Base-by-base conservation (phyloP, 2,113 vertebrate species). In the Phrynosoma blainvillii region DNA sequence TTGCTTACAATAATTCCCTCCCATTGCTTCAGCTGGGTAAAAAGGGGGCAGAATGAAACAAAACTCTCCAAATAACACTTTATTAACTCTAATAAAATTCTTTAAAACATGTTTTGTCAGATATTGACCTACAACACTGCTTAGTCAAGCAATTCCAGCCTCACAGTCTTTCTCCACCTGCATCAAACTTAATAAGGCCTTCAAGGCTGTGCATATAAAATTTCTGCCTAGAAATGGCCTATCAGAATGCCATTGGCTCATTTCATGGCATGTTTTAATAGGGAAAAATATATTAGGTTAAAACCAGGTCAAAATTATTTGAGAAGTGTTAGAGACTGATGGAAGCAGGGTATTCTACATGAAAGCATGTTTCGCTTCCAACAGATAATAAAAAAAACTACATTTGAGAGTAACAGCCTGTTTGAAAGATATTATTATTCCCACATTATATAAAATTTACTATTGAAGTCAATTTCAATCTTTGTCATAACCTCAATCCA, bases 221-320 rank as follows among this genome's bases (percentile, higher is more conserved):
- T 30, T 79, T 74, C 25, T 54, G 79, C 78, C 79, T 77, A 90
- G 88, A 89, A 89, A 74, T 16, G 0, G 0, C 82, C 25, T 79
- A n/a, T 85, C 66, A 82, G 68, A 93, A 90, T 90, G 79, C 56
- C 56, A 89, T 52, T 52, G 73, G 86, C 40, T 65, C 79, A 66
- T 93, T 89, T 66, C 36, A 89, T 75, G 65, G 70, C 0, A 0
- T 84, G 74, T 92, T 93, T 91, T 92, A 20, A 21, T 30, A 93
- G 89, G 82, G 82, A 88, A 87, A 91, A 91, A 89, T 91, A 12
- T 92, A 92, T 93, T 94, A 91, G 92, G 94, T 93, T 85, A 91
- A 76, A 81, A 85, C 87, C 88, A 90, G 80, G 62, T 82, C 82
- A 84, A 94, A 95, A 94, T 91, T 0, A 95, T 92, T 95, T 91